phyloP scores from a whole-genome alignment of 1,140 invertebrate genomes.

The Scaptomyza pallida region DNA sequence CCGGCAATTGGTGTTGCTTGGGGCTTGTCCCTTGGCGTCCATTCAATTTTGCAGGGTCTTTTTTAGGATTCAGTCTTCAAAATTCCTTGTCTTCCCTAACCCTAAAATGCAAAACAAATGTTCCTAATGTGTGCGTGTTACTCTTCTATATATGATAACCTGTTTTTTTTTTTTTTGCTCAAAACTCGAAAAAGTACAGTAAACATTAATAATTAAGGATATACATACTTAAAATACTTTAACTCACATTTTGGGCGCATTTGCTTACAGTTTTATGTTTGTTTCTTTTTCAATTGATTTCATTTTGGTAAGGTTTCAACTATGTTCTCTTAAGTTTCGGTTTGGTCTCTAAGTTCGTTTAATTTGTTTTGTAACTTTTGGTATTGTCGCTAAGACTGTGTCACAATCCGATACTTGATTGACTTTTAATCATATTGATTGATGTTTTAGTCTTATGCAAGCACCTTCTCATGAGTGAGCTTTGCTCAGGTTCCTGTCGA shows the following conservation, averaged over 20 bases:
- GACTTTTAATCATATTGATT: background rate
- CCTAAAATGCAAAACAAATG: constrained; percentile 21
- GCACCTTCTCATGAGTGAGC: constrained; percentile 37
- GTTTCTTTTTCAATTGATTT: background rate
- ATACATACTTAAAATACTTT: constrained; percentile 39
- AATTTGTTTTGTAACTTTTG: constrained; percentile 17
- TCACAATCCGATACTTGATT: constrained; percentile 6
- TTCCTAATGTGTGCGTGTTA: constrained; percentile 28
- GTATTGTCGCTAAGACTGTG: constrained; percentile 28
- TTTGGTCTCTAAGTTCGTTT: constrained; percentile 24
- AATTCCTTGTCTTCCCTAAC: background rate
- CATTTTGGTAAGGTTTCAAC: background rate
- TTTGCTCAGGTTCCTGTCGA: background rate
- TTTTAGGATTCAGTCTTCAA: constrained; percentile 5
- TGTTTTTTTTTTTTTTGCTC: constrained; percentile 7
- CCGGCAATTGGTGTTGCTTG: constrained; percentile 20
- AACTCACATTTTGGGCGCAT: constrained; percentile 39
- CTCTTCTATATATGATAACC: constrained; percentile 5
- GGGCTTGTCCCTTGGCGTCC: background rate
- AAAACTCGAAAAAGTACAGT: constrained; percentile 41
- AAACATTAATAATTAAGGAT: constrained; percentile 29
- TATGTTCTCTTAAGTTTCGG: background rate
- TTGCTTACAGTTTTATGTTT: constrained; percentile 2
- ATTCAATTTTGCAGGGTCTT: constrained; percentile 1
- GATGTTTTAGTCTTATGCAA: constrained; percentile 25